Conservation (phyloP, 2,888 invertebrate species). For the Luperina testacea region DNA sequence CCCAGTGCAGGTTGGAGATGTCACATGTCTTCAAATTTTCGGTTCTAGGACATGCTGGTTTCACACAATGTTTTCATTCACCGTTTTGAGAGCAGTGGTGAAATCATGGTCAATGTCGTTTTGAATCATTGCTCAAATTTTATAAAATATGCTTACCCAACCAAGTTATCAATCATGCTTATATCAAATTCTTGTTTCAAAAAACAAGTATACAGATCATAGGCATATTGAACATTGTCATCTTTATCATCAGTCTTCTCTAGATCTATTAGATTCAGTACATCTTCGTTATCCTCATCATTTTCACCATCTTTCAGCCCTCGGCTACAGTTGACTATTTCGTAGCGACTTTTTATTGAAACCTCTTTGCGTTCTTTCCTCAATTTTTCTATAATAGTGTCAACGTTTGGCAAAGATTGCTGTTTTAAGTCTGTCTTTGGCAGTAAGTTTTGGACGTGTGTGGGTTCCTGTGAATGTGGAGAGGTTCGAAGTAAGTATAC, state of each 20-base stretch:
- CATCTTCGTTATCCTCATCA: slow-evolving; percentile 63
- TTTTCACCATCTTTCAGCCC: slow-evolving; percentile 74
- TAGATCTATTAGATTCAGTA: slow-evolving; percentile 82
- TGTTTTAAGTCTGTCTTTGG: slow-evolving; percentile 78
- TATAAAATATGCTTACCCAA: slow-evolving; percentile 75
- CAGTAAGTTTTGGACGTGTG: slow-evolving; percentile 77
- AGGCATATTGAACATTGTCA: slow-evolving; percentile 79
- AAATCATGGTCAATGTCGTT: neutral
- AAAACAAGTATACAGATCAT: slow-evolving; percentile 84
- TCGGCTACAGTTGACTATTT: slow-evolving; percentile 84
- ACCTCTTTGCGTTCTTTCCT: slow-evolving; percentile 81
- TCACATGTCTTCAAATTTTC: neutral
- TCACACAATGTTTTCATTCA: neutral
- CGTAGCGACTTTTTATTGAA: slow-evolving; percentile 80
- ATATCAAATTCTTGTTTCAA: slow-evolving; percentile 84
- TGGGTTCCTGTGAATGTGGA: slow-evolving; percentile 74
- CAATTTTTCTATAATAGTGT: slow-evolving; percentile 83
- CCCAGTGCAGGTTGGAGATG: neutral
- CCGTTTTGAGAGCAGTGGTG: neutral
- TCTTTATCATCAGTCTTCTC: slow-evolving; percentile 74
- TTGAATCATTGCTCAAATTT: neutral
- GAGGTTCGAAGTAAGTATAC: neutral
- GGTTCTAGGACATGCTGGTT: no score
- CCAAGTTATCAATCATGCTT: slow-evolving; percentile 83
- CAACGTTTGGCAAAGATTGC: slow-evolving; percentile 76